Conservation (phyloP, 1,140 invertebrate genomes). For the Drosophila eugracilis region DNA sequence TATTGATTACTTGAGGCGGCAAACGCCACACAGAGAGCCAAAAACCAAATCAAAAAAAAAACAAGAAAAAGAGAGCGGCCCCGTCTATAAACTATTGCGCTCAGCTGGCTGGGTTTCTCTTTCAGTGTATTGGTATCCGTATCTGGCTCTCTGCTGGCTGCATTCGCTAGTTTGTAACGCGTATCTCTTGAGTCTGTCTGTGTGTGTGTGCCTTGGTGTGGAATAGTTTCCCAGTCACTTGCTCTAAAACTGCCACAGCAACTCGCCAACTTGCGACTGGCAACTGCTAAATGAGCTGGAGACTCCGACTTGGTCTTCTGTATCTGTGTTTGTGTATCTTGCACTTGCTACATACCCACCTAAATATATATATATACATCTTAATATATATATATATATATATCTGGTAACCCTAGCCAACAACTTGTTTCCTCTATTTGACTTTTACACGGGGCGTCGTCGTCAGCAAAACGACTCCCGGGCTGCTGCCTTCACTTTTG, state of each 20-base stretch:
- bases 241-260: constrained; percentile 71
- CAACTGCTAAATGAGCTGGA: constrained; percentile 5
- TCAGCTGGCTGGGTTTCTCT: constrained; percentile 39
- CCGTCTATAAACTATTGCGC: constrained; percentile 64
- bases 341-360: constrained; percentile 62
- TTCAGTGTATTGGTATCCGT: constrained; percentile 14
- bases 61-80: constrained; percentile 37
- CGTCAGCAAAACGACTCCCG: constrained; percentile 35
- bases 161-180: constrained; percentile 49
- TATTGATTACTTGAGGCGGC: constrained; percentile 84
- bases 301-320: constrained; percentile 44
- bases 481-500: constrained; percentile 25
- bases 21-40: constrained; percentile 42
- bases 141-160: constrained; percentile 43
- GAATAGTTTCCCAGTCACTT: constrained; percentile 77
- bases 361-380: constrained; percentile 15
- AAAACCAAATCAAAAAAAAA: too few relatives aligned
- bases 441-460: constrained; percentile 72
- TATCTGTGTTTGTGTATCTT: constrained; percentile 22
- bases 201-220: constrained; percentile 33
- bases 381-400: constrained; percentile 17
- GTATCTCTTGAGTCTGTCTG: constrained; percentile 17
- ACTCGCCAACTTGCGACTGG: constrained; percentile 46
- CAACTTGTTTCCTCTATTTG: constrained; percentile 82
- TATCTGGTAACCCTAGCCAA: constrained; percentile 68